These are phyloP conservation scores for Semnornis frantzii DNA, from an alignment of 2,113 vertebrate species.

Conservation along the genomic window DNA sequence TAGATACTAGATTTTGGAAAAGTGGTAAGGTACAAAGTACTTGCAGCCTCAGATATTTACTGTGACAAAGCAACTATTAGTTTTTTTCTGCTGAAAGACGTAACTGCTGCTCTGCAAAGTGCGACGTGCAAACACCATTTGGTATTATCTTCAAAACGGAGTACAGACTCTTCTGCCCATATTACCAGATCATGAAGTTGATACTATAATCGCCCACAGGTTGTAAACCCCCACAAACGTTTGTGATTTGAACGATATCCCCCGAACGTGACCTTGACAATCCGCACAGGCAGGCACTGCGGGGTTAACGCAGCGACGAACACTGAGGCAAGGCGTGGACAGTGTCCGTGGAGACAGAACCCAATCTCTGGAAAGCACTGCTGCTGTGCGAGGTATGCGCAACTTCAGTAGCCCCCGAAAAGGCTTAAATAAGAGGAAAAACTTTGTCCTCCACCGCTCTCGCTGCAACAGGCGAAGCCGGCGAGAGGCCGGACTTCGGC, in stretches of 20 bases:
- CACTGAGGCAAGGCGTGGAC: not conserved
- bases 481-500: not conserved
- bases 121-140: rapidly evolving
- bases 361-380: not conserved
- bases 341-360: not conserved
- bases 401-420: not conserved
- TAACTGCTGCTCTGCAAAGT: not conserved
- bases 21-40: rapidly evolving
- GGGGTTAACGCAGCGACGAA: no score
- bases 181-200: rapidly evolving
- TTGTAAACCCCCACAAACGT: rapidly evolving
- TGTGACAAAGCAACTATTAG: rapidly evolving
- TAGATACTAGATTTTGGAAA: rapidly evolving
- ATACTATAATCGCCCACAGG: rapidly evolving
- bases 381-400: rapidly evolving
- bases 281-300: not conserved
- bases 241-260: rapidly evolving
- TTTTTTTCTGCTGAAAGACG: not conserved
- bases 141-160: rapidly evolving
- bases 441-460: not conserved
- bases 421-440: not conserved
- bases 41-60: rapidly evolving
- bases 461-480: no score
- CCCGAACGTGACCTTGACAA: no score
- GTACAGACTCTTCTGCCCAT: rapidly evolving